Evolutionary conservation across 2,888 invertebrate species (phyloP).

Genomic region (Dasypolia templi): DNA sequence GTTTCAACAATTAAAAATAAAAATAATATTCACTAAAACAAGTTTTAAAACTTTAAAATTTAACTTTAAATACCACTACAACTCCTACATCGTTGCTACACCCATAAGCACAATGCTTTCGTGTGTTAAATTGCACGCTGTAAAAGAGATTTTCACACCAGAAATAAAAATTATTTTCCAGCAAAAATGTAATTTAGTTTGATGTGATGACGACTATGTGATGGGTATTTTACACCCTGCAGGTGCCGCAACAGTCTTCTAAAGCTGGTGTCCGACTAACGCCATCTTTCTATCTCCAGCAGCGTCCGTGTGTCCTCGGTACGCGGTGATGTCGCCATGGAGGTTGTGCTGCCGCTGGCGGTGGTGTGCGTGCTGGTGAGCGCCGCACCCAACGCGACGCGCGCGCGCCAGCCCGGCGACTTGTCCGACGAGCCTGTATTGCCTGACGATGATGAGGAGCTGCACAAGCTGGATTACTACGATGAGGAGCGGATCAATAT

Average conservation of each 20-base stretch:
- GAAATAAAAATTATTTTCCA: neutral
- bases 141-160: neutral
- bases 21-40: no score
- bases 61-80: no score
- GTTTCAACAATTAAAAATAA: no score
- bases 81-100: no score
- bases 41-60: no score
- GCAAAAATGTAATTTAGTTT: neutral
- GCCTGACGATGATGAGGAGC: constrained; percentile 81
- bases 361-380: constrained; percentile 86
- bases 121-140: neutral
- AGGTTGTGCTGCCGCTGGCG: constrained; percentile 85
- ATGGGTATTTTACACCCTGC: neutral
- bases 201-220: neutral
- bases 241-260: neutral
- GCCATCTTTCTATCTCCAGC: neutral
- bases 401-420: constrained; percentile 78
- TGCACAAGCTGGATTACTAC: constrained; percentile 82
- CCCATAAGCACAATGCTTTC: no score
- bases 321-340: constrained; percentile 89
- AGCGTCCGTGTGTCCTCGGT: constrained; percentile 60
- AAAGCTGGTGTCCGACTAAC: neutral
- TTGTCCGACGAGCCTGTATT: constrained; percentile 74
- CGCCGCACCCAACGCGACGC: constrained; percentile 81
- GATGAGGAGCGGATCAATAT: constrained; percentile 87